A percentile compares a stretch with the other conserved stretches of the same genome.
Conservation (phyloP, 1,140 invertebrate species). For the Diorhabda elongata region DNA sequence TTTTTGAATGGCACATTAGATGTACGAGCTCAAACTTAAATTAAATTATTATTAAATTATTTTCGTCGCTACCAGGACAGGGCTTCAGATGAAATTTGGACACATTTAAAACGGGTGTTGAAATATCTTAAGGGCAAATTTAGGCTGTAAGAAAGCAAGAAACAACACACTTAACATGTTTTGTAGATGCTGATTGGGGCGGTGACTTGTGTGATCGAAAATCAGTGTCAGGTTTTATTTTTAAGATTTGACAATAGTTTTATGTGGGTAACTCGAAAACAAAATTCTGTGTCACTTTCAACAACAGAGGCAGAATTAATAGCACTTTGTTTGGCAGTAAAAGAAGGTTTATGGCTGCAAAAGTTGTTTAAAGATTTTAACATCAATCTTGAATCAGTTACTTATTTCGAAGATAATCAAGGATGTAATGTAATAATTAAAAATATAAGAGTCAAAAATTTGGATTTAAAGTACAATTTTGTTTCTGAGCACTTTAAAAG, state of each 20-base stretch:
- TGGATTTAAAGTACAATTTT: slow-evolving; percentile 6
- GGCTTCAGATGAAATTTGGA: too few relatives aligned
- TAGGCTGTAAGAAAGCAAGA: too few relatives aligned
- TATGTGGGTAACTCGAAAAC: background rate
- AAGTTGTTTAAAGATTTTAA: slow-evolving; percentile 1
- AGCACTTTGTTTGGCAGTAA: background rate
- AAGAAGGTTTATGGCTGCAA: background rate
- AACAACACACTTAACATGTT: too few relatives aligned
- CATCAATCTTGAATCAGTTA: background rate
- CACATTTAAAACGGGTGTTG: too few relatives aligned
- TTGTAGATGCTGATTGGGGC: background rate
- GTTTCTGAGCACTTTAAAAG: slow-evolving; percentile 6
- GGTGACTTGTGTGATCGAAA: background rate
- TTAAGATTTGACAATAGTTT: background rate
- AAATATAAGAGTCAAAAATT: slow-evolving; percentile 6
- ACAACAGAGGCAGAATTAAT: slow-evolving; percentile 1
- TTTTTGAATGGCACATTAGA: too few relatives aligned
- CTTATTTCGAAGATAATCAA: slow-evolving; percentile 5
- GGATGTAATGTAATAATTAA: background rate
- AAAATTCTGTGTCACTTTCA: background rate
- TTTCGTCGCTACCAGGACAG: too few relatives aligned
- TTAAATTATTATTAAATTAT: too few relatives aligned
- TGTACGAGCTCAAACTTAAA: too few relatives aligned
- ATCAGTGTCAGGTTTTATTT: background rate
- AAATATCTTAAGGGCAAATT: background rate